A percentile compares a stretch with the other conserved stretches of the same genome.
Evolutionary conservation across 1,140 invertebrate species (phyloP).

Genomic region (Araneus ventricosus): DNA sequence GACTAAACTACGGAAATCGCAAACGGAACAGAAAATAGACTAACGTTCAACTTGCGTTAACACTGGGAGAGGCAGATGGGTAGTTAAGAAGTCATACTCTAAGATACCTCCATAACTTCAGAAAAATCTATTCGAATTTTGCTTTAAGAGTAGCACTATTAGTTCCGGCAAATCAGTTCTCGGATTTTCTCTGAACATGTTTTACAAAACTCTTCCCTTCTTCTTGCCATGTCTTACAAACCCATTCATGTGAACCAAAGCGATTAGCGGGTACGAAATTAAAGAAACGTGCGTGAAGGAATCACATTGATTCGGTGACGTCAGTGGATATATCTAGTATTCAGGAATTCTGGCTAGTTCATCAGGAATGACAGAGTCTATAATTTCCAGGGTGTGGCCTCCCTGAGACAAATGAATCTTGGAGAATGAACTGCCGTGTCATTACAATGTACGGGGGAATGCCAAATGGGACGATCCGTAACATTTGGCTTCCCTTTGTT

Average conservation of each 20-base stretch:
- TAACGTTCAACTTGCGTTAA: too few relatives aligned
- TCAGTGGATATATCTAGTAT: slow-evolving; percentile 59
- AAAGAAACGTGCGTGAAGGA: slow-evolving; percentile 44
- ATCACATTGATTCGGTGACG: slow-evolving; percentile 61
- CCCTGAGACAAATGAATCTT: slow-evolving; percentile 66
- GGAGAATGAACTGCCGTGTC: slow-evolving; percentile 64
- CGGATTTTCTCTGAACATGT: background rate
- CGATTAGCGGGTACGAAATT: slow-evolving; percentile 27
- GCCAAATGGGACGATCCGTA: slow-evolving; percentile 50
- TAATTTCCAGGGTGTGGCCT: slow-evolving; percentile 68
- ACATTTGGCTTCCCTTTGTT: slow-evolving; percentile 27
- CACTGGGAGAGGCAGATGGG: too few relatives aligned
- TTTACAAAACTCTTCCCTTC: background rate
- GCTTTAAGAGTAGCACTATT: too few relatives aligned
- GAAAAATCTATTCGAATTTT: too few relatives aligned
- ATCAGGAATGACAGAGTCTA: slow-evolving; percentile 70
- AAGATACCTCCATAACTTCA: too few relatives aligned
- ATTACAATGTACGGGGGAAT: slow-evolving; percentile 42
- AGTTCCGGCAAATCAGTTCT: background rate
- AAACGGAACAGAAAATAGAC: too few relatives aligned
- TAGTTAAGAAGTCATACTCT: too few relatives aligned
- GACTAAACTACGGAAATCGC: too few relatives aligned
- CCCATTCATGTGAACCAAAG: slow-evolving; percentile 6
- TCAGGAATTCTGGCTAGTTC: slow-evolving; percentile 64
- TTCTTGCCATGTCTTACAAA: slow-evolving; percentile 1